Conservation (phyloP, 2,113 vertebrate genomes). For the Siniperca chuatsi region DNA sequence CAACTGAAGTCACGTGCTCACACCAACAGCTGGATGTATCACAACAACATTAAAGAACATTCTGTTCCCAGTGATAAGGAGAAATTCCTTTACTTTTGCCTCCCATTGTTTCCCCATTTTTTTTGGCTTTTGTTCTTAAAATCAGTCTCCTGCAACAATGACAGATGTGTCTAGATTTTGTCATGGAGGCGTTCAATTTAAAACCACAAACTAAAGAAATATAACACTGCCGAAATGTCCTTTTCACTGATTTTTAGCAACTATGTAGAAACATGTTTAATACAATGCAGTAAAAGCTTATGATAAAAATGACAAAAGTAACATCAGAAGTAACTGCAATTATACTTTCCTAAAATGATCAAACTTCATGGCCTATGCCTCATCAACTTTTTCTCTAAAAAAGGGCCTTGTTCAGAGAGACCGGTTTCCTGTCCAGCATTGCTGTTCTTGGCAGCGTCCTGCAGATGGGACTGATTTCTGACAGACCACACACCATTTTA, state of each 20-base stretch:
- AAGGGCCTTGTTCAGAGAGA: slow-evolving; percentile 75
- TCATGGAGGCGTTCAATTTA: slow-evolving; percentile 36
- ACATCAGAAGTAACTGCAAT: slow-evolving; percentile 25
- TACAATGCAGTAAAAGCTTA: neutral
- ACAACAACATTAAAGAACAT: slow-evolving; percentile 51
- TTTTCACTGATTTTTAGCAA: neutral
- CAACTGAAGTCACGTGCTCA: slow-evolving; percentile 38
- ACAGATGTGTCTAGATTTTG: slow-evolving; percentile 43
- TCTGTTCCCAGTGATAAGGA: slow-evolving; percentile 43
- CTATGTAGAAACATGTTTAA: neutral
- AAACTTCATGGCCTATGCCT: slow-evolving; percentile 36
- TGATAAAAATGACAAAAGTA: slow-evolving; percentile 8
- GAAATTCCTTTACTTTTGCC: slow-evolving; percentile 23
- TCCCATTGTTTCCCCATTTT: neutral
- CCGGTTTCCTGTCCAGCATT: slow-evolving; percentile 77
- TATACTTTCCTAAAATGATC: slow-evolving; percentile 42
- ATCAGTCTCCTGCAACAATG: slow-evolving; percentile 26
- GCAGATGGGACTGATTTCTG: slow-evolving; percentile 83
- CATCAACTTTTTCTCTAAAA: slow-evolving; percentile 57
- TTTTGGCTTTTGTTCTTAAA: slow-evolving; percentile 23
- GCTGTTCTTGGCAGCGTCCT: slow-evolving; percentile 81
- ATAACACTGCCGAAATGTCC: neutral
- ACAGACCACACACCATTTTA: slow-evolving; percentile 85
- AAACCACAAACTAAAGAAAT: slow-evolving; percentile 46
- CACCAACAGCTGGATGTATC: slow-evolving; percentile 45